A percentile compares a stretch with the other conserved stretches of the same genome.
phyloP scores from a whole-genome alignment of 1,140 invertebrate species.

The Dendrolimus kikuchii region DNA sequence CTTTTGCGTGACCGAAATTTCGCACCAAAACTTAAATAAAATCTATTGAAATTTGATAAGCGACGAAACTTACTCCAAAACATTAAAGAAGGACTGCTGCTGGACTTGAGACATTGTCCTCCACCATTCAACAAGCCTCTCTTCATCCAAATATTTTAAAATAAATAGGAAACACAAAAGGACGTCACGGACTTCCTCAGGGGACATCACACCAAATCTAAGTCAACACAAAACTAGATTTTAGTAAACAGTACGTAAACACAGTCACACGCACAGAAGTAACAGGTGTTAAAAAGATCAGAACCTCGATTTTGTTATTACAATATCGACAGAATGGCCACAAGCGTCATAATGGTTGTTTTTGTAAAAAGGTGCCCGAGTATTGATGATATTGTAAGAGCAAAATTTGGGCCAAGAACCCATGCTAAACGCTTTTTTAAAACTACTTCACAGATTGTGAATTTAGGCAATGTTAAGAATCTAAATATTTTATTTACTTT shows the following conservation, averaged over 20 bases:
- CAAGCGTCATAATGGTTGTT: no score
- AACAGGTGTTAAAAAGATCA: no score
- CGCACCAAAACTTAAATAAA: background rate
- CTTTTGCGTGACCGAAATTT: background rate
- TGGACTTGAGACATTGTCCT: constrained; percentile 84
- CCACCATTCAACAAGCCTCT: constrained; percentile 93
- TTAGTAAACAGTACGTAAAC: background rate
- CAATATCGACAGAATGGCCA: no score
- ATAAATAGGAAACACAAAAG: constrained; percentile 93
- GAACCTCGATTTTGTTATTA: no score
- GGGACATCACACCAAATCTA: constrained; percentile 69
- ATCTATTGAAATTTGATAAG: background rate
- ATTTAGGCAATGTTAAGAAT: no score
- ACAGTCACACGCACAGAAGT: no score
- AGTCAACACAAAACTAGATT: background rate
- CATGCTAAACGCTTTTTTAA: no score
- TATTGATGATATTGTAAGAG: no score
- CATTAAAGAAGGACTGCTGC: constrained; percentile 84
- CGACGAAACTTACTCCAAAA: constrained; percentile 80
- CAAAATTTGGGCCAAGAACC: no score
- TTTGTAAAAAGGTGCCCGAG: no score
- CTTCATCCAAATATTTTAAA: constrained; percentile 90
- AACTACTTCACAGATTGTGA: no score
- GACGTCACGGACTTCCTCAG: constrained; percentile 88
- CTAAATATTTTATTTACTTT: no score